Base-by-base conservation (phyloP, 2,113 vertebrate genomes). In the Gobius niger region DNA sequence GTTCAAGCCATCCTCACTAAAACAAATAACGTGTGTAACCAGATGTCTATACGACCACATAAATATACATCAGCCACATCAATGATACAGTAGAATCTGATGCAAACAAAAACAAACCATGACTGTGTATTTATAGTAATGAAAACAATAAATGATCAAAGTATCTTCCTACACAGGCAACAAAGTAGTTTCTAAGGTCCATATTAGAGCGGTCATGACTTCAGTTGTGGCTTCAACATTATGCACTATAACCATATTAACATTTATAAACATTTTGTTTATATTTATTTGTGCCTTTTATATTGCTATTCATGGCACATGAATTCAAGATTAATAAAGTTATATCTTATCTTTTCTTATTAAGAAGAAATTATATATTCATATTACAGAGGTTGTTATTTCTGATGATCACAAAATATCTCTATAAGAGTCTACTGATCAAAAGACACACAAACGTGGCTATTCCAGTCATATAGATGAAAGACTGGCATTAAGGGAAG, bases 11-110 rank as follows among this genome's bases (percentile, higher is more conserved):
- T 83, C 77, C 76, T 53, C 75, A 63, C 60, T 76, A 84, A 88
- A 90, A 88, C 82, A 90, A 90, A 86, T 76, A 83, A 75, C 75
- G 78, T 71, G 61, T 40, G 47, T 62, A 67, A 80, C 47, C 82
- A 88, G 76, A 89, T 83, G 83, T 78, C 57, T 50, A 70, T 82
- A 80, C 70, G 71, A 68, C 57, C 80, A 66, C 65, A 86, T 82
- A 88, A 88, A 89, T 85, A 87, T 75, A 90, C 78, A 80, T 68
- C 68, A 77, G 72, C 73, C 67, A 82, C 75, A 85, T 88, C 76
- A 81, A 73, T 89, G 62, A 80, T 64, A 70, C 69, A 72, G 71
- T 61, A n/a, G n/a, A 75, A 66, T 73, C 77, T 78, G 78, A 85
- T 69, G 67, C 67, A 60, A 67, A 81, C 75, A 83, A 54, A 24